Conservation (phyloP, 1,140 invertebrate genomes). For the Uloborus diversus region DNA sequence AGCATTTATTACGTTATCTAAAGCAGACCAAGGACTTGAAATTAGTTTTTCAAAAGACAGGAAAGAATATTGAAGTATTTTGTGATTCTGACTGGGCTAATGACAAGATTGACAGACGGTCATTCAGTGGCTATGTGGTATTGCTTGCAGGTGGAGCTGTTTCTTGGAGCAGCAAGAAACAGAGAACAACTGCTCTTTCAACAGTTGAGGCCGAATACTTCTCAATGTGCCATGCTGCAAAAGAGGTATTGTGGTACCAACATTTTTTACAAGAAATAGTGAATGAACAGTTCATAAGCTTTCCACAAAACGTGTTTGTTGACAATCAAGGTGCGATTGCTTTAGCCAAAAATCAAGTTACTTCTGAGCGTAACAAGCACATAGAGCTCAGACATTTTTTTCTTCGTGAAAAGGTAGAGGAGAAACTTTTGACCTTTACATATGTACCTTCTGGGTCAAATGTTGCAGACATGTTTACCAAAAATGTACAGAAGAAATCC, state of each 20-base stretch:
- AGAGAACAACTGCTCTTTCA: conserved; percentile 1
- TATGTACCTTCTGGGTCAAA: background rate
- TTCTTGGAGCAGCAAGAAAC: background rate
- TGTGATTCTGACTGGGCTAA: conserved; percentile 60
- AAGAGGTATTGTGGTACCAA: conserved; percentile 63
- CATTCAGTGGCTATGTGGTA: conserved; percentile 55
- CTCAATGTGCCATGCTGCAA: conserved; percentile 62
- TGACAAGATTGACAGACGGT: conserved; percentile 61
- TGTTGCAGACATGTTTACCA: background rate
- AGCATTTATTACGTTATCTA: conserved; percentile 58
- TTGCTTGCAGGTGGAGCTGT: background rate
- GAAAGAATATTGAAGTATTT: background rate
- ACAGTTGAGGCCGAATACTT: conserved; percentile 66
- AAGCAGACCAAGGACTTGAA: conserved; percentile 49
- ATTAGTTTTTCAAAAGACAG: conserved; percentile 2
- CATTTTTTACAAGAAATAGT: background rate
- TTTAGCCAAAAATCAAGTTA: background rate
- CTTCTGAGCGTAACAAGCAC: background rate
- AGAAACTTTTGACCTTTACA: background rate
- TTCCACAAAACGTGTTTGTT: background rate
- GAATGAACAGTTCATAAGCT: background rate
- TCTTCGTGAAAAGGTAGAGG: background rate
- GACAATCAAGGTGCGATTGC: background rate
- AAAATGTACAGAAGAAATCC: background rate
- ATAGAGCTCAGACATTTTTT: background rate